phyloP scores from a whole-genome alignment of 2,888 invertebrate genomes.

The Ethmia dodecea region DNA sequence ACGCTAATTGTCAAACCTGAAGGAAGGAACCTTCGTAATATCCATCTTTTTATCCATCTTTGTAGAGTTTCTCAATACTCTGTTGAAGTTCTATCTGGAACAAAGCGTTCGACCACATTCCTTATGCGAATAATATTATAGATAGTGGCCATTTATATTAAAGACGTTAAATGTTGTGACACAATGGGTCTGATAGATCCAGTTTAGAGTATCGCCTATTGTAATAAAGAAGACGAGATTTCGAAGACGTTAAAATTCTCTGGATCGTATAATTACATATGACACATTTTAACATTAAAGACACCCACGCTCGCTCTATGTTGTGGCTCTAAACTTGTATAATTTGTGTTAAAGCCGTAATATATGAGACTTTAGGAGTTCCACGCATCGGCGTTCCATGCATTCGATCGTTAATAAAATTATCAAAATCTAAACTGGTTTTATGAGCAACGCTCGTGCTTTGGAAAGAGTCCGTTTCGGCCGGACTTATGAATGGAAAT shows the following conservation, averaged over 20 bases:
- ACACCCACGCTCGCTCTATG: conserved; percentile 70
- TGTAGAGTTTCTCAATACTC: neutral
- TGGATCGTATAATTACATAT: conserved; percentile 73
- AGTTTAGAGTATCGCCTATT: conserved; percentile 62
- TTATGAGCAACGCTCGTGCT: conserved; percentile 66
- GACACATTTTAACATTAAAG: conserved; percentile 74
- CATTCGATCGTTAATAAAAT: conserved; percentile 76
- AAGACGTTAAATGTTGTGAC: conserved; percentile 48
- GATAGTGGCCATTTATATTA: conserved; percentile 9
- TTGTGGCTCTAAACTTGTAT: conserved; percentile 74
- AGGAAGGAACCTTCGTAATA: conserved; percentile 1
- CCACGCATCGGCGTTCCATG: conserved; percentile 61
- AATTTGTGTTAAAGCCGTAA: conserved; percentile 77
- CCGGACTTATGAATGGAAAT: conserved; percentile 73
- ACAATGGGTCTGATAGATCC: conserved; percentile 54
- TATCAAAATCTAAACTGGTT: conserved; percentile 77
- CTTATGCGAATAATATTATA: conserved; percentile 13
- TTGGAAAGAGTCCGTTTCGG: conserved; percentile 53
- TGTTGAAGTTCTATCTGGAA: conserved; percentile 7
- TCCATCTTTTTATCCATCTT: neutral
- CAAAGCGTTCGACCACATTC: conserved; percentile 24
- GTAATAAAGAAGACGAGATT: conserved; percentile 72
- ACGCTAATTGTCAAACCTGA: conserved; percentile 54
- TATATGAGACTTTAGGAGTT: conserved; percentile 71
- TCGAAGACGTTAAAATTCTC: conserved; percentile 72